A percentile compares a stretch with the other conserved stretches of the same genome.
Conservation (phyloP, 2,797 vertebrate genomes). For the Rhodeus uyekii region DNA sequence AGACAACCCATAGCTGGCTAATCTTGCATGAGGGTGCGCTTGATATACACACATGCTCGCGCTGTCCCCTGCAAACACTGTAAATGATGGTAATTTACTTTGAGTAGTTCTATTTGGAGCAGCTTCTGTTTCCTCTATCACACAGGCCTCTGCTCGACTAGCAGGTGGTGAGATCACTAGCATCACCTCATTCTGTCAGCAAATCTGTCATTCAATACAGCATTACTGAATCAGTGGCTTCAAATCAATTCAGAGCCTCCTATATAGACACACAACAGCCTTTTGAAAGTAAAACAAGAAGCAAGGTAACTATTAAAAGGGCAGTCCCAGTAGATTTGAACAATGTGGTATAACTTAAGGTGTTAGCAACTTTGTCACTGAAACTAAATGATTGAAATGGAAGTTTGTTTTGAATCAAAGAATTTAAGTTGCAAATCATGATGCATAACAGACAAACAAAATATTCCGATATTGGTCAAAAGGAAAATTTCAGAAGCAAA, state of each 20-base stretch:
- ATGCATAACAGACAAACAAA: not conserved
- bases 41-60: not conserved
- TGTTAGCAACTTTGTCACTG: not conserved
- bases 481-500: too few relatives aligned
- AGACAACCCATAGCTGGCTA: not conserved
- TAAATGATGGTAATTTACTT: conserved; percentile 47
- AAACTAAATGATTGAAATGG: too few relatives aligned
- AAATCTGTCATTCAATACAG: conserved; percentile 12
- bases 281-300: not conserved
- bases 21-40: not conserved
- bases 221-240: not conserved
- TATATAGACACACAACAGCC: not conserved
- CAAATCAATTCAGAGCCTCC: not conserved
- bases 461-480: too few relatives aligned
- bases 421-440: not conserved
- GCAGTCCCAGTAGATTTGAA: not conserved
- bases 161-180: conserved; percentile 35
- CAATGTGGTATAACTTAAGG: not conserved
- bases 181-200: conserved; percentile 33
- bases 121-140: conserved; percentile 28
- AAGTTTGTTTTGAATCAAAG: too few relatives aligned
- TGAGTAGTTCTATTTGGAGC: conserved; percentile 50
- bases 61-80: not conserved
- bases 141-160: conserved; percentile 12
- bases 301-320: not conserved